Conservation (phyloP, 2,888 invertebrate species). For the Agonum fuliginosum region DNA sequence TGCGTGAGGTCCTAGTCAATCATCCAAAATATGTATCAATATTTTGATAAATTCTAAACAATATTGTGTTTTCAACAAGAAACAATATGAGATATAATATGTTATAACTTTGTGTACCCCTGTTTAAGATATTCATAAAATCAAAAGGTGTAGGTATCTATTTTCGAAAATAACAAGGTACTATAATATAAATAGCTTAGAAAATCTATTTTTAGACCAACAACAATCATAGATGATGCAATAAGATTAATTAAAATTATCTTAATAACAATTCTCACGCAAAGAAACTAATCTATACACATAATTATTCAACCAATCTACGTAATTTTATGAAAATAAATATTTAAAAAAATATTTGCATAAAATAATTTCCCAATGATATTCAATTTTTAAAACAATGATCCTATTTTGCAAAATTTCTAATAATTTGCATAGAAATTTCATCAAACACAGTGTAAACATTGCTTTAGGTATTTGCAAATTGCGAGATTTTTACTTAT, state of each 20-base stretch:
- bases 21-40: no score
- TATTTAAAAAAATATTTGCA: not conserved
- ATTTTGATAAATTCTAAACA: no score
- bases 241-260: not conserved
- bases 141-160: no score
- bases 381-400: not conserved
- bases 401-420: not conserved
- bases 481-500: not conserved
- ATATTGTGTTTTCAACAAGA: no score
- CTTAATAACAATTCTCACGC: not conserved
- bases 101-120: no score
- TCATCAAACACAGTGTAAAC: slow-evolving; percentile 10
- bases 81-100: no score
- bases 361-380: not conserved
- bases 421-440: not conserved
- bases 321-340: not conserved
- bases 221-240: not conserved
- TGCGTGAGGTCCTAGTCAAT: no score
- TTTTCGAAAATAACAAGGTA: not conserved
- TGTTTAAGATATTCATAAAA: no score
- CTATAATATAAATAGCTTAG: not conserved
- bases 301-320: not conserved
- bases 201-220: not conserved
- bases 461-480: slow-evolving; percentile 2
- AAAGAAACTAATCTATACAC: not conserved